A percentile compares a stretch with the other conserved stretches of the same genome.
Conservation (phyloP, 2,888 invertebrate species). For the Dryadula phaetusa region DNA sequence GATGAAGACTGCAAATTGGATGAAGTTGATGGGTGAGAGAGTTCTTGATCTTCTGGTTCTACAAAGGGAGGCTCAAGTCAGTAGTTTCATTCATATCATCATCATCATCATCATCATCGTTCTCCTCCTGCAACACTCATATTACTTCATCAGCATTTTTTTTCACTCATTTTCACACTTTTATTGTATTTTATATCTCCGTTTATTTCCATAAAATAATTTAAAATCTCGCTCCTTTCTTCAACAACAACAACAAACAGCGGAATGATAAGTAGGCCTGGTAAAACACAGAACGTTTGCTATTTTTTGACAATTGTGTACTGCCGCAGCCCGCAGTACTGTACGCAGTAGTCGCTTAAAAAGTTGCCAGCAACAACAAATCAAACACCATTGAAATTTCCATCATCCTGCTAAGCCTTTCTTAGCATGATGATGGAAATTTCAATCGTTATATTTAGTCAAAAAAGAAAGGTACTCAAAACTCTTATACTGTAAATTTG, state of each 20-base stretch:
- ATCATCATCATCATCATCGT: conserved; percentile 1
- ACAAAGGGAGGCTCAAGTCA: background rate
- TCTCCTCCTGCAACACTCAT: conserved; percentile 54
- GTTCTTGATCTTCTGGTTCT: conserved; percentile 1
- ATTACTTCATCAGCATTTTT: conserved; percentile 53
- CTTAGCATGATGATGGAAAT: conserved; percentile 53
- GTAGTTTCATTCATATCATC: conserved; percentile 3
- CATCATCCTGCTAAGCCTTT: conserved; percentile 51
- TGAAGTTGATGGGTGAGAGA: background rate
- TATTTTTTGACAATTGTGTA: conserved; percentile 48
- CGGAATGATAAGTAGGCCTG: no score
- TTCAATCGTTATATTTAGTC: conserved; percentile 51
- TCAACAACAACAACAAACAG: conserved; percentile 27
- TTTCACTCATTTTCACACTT: conserved; percentile 50
- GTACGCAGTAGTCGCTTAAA: conserved; percentile 49
- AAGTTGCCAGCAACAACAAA: conserved; percentile 55
- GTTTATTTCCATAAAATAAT: conserved; percentile 40
- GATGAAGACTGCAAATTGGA: background rate
- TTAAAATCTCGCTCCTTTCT: conserved; percentile 47
- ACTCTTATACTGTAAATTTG: no score
- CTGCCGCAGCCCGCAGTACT: no score
- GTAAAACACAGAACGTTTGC: no score
- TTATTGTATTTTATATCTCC: conserved; percentile 35
- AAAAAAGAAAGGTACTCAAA: no score
- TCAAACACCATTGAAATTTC: conserved; percentile 53